A percentile compares a stretch with the other conserved stretches of the same genome.
Evolutionary conservation across 2,888 invertebrate species (phyloP).

Genomic region (Drosophila maculinotata): DNA sequence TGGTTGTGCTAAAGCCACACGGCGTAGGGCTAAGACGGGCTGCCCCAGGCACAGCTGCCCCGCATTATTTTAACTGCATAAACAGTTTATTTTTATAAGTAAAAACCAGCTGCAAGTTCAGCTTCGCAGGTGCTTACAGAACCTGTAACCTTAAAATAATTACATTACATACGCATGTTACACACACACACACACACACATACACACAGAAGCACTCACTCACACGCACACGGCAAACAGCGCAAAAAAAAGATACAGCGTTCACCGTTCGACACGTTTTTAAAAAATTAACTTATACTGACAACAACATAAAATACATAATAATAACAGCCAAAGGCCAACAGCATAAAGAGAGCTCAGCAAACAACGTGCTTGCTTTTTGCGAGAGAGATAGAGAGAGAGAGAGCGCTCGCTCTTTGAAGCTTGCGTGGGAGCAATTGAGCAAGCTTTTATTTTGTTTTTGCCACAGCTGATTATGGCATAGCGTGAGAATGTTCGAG

Average conservation of each 20-base stretch:
- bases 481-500: not conserved
- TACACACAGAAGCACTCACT: too few relatives aligned
- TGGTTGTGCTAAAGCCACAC: constrained; percentile 26
- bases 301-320: constrained; percentile 37
- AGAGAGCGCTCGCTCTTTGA: constrained; percentile 13
- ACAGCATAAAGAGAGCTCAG: constrained; percentile 27
- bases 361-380: constrained; percentile 40
- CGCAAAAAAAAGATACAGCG: constrained; percentile 45
- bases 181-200: constrained; percentile 27
- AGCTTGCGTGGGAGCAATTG: constrained; percentile 26
- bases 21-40: not conserved
- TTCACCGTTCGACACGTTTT: constrained; percentile 67
- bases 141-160: constrained; percentile 57
- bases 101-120: constrained; percentile 66
- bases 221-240: constrained; percentile 26
- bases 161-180: constrained; percentile 46
- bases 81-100: constrained; percentile 73
- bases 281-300: constrained; percentile 40
- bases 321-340: constrained; percentile 47
- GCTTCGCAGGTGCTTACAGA: constrained; percentile 35
- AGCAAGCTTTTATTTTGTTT: constrained; percentile 37
- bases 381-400: constrained; percentile 16
- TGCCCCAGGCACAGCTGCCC: too few relatives aligned
- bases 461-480: constrained; percentile 51
- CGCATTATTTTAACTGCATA: constrained; percentile 64